A percentile compares a stretch with the other conserved stretches of the same genome.
Conservation (phyloP, 2,888 invertebrate genomes). For the Metellina segmentata region DNA sequence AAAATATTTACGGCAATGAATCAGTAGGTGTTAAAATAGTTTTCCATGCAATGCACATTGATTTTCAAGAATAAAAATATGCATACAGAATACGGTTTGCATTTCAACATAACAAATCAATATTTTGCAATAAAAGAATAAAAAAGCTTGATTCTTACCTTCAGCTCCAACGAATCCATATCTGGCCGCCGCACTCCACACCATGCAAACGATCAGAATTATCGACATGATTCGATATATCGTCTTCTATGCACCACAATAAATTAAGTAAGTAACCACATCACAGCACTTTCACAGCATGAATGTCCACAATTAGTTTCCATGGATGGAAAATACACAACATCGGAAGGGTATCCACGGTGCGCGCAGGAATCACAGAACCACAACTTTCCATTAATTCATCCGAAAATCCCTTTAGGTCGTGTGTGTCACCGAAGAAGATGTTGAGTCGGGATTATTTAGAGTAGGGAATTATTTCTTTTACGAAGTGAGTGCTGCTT, state of each 20-base stretch:
- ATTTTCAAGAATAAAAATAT: background rate
- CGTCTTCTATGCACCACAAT: background rate
- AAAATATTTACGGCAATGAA: too few species aligned
- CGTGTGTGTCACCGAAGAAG: background rate
- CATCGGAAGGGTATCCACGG: constrained; percentile 3
- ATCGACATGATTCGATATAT: constrained; percentile 53
- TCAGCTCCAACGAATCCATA: constrained; percentile 58
- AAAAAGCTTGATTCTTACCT: constrained; percentile 45
- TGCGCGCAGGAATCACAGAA: background rate
- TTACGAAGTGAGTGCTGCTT: background rate
- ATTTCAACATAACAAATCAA: background rate
- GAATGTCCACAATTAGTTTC: constrained; percentile 14
- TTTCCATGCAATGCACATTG: too few species aligned
- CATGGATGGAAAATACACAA: background rate
- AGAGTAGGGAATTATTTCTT: too few species aligned
- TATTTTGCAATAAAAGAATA: background rate
- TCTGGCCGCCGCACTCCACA: constrained; percentile 32
- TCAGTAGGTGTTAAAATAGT: too few species aligned
- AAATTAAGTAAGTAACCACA: constrained; percentile 62
- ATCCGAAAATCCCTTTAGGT: background rate
- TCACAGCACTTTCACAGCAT: constrained; percentile 33
- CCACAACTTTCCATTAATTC: background rate
- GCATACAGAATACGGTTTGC: background rate
- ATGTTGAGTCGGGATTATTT: background rate
- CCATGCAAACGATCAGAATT: constrained; percentile 34